phyloP scores from a whole-genome alignment of 2,888 invertebrate genomes.

The Lissonota sp. region DNA sequence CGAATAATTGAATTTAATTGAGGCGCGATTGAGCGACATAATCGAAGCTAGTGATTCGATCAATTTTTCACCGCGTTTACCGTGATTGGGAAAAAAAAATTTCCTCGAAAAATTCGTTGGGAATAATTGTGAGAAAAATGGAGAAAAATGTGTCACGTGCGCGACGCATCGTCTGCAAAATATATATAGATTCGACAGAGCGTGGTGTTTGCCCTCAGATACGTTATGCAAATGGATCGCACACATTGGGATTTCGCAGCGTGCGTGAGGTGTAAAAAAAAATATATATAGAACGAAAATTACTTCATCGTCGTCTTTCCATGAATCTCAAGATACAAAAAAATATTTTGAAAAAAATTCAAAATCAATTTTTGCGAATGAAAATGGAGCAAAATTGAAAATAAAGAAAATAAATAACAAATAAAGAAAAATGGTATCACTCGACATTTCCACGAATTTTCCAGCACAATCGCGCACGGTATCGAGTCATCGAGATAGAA shows the following conservation, averaged over 20 bases:
- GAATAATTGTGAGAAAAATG: not conserved
- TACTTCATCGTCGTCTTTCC: no score
- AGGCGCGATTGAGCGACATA: constrained; percentile 7
- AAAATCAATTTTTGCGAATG: no score
- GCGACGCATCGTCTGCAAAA: constrained; percentile 23
- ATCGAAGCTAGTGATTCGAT: not conserved
- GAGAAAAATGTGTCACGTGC: constrained; percentile 21
- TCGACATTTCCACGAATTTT: constrained; percentile 16
- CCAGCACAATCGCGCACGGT: not conserved
- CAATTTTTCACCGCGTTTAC: not conserved
- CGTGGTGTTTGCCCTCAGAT: constrained; percentile 38
- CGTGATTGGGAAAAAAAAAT: not conserved
- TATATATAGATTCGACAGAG: not conserved
- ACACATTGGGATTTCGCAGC: not conserved
- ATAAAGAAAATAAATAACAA: not conserved
- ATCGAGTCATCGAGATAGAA: constrained; percentile 8
- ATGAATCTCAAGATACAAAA: no score
- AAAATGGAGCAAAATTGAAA: no score
- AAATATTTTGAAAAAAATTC: no score
- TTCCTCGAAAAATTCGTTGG: not conserved
- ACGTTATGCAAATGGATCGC: constrained; percentile 41
- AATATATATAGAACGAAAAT: no score
- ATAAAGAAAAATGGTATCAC: not conserved
- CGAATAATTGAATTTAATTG: not conserved
- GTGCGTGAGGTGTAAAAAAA: no score